Evolutionary conservation across 35 echinoderm and acorn worm genomes (phyloP), one percentile per base, ranked within the genome.

Genomic region (Anneissia japonica): DNA sequence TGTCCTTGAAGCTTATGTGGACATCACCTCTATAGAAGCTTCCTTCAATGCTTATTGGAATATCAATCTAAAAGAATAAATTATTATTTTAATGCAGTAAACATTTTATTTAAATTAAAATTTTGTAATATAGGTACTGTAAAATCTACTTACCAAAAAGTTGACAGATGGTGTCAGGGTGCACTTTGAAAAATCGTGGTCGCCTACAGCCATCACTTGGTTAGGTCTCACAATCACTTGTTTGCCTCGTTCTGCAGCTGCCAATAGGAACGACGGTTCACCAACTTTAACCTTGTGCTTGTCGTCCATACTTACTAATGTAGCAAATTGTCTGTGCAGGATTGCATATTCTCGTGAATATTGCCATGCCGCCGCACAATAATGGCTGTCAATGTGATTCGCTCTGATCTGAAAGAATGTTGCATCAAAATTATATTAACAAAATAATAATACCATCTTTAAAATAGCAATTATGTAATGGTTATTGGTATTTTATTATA

Each of bases 131-230:
- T n/a, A n/a, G n/a, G n/a, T n/a, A 56, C 26, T 64, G n/a, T n/a
- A n/a, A n/a, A n/a, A n/a, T n/a, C n/a, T n/a, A n/a, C n/a, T n/a
- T 3, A 84, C 75, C 38, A 36, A 29, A 14, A 92, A 84, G 26
- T 32, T 39, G 0, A 88, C 85, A 5, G 79, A 83, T 3, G 79
- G 90, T 10, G 79, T 46, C 35, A 92, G 32, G 0, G 85, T 77
- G 79, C 88, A 88, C 34, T 51, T 83, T 0, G 90, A 84, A 38
- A 88, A 88, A 35, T 92, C 79, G 36, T 92, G 90, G 39, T 92
- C 90, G 5, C 38, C 85, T 7, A 92, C 86, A 0, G 12, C 30
- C 36, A 92, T 31, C 0, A 0, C 41, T 75, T 87, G 85, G 0
- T 84, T 55, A 29, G 86, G 45, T 1, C 86, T 82, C 26, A 93